Evolutionary conservation across 2,797 vertebrate species (phyloP).

Genomic region (Mus minutoides): DNA sequence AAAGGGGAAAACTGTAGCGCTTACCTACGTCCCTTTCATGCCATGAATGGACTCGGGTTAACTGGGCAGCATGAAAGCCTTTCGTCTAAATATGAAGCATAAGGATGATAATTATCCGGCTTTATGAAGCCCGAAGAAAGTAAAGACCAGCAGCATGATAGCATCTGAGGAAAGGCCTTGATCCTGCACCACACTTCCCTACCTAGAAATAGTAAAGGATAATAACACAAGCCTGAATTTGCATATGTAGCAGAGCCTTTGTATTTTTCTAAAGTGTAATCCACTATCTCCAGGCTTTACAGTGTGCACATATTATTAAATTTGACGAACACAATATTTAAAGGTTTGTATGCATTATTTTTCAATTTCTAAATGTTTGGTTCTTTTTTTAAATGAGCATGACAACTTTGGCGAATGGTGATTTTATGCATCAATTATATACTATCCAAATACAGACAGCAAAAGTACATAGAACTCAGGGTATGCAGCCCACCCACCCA

Average conservation of each 20-base stretch:
- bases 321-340: neutral
- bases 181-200: too few relatives aligned
- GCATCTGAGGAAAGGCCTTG: neutral
- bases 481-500: neutral
- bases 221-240: neutral
- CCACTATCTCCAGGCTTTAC: neutral
- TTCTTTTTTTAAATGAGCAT: neutral
- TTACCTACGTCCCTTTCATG: neutral
- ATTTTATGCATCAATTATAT: neutral
- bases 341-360: neutral
- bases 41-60: constrained; percentile 1
- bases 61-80: neutral
- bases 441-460: neutral
- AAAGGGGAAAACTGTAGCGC: neutral
- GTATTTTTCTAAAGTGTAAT: neutral
- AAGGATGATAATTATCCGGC: neutral
- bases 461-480: neutral
- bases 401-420: neutral
- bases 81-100: neutral
- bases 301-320: neutral
- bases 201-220: neutral
- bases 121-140: neutral
- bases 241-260: neutral
- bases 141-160: neutral
- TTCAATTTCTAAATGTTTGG: constrained; percentile 17